These are phyloP conservation scores for Synergus itoensis DNA, from an alignment of 2,888 invertebrate species.

Conservation along the genomic window DNA sequence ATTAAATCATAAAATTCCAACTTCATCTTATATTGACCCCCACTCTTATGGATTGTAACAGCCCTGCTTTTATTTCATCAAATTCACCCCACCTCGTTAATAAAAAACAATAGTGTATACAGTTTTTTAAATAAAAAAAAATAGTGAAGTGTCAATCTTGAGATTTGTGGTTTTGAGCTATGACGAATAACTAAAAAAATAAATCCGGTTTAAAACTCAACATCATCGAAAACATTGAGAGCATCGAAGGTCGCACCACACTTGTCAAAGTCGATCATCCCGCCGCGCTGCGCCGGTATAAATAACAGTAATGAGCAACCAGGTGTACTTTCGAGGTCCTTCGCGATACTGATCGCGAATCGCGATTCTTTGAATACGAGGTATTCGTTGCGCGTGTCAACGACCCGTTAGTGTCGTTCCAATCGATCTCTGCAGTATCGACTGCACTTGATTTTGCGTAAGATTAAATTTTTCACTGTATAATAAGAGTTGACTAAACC, in stretches of 20 bases:
- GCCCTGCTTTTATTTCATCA: neutral
- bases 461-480: neutral
- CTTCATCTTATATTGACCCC: neutral
- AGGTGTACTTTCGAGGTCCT: constrained; percentile 38
- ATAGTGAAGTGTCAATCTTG: neutral
- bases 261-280: constrained; percentile 26
- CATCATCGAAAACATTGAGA: neutral
- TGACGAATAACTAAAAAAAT: neutral
- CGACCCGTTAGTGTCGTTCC: constrained; percentile 26
- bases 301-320: constrained; percentile 34
- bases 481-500: constrained; percentile 1
- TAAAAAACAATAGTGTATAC: neutral
- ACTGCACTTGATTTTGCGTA: constrained; percentile 38
- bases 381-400: constrained; percentile 32
- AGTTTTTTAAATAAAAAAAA: neutral
- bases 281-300: constrained; percentile 33
- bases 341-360: constrained; percentile 25
- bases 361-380: constrained; percentile 33
- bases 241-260: neutral
- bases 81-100: neutral
- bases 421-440: constrained; percentile 38
- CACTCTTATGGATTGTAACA: neutral
- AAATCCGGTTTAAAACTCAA: neutral
- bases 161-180: neutral
- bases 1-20: neutral